Conservation (phyloP, 2,113 vertebrate species). For the Rhadina sibilatrix region DNA sequence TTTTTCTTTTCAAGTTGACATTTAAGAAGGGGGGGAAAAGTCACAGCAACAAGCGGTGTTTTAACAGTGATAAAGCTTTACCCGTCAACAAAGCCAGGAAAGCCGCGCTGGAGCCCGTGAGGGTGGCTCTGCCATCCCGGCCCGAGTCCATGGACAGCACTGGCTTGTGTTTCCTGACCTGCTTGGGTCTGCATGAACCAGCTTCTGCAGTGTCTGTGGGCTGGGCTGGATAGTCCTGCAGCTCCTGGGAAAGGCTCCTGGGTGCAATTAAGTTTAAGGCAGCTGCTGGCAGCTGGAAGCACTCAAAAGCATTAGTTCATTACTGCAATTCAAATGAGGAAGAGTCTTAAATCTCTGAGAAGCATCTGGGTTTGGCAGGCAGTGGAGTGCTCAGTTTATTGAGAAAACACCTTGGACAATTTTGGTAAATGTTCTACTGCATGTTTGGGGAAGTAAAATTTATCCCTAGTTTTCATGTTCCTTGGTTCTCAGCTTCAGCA, state of each 20-base stretch:
- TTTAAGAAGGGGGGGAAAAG: slow-evolving; percentile 42
- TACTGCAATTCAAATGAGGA: slow-evolving; percentile 9
- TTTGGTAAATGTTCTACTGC: slow-evolving; percentile 6
- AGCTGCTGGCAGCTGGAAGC: slow-evolving; percentile 62
- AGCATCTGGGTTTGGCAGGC: slow-evolving; percentile 25
- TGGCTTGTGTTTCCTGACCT: not conserved
- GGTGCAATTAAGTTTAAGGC: not conserved
- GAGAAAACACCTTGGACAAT: not conserved
- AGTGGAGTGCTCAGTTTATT: not conserved
- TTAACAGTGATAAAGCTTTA: slow-evolving; percentile 30
- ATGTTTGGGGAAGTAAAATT: not conserved
- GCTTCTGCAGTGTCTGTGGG: not conserved
- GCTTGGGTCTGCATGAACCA: not conserved
- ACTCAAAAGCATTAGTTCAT: slow-evolving; percentile 21
- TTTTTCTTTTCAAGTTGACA: slow-evolving; percentile 64
- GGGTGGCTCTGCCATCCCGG: not conserved
- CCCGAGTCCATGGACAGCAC: rapidly evolving
- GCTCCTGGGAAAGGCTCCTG: not conserved
- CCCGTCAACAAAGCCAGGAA: slow-evolving; percentile 37
- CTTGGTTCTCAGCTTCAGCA: not conserved
- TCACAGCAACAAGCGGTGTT: slow-evolving; percentile 1
- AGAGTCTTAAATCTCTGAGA: slow-evolving; percentile 6
- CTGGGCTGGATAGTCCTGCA: not conserved
- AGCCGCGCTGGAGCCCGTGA: rapidly evolving
- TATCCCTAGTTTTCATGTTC: not conserved